Base-by-base conservation (phyloP, 2,888 invertebrate genomes). In the Litoditis marina region DNA sequence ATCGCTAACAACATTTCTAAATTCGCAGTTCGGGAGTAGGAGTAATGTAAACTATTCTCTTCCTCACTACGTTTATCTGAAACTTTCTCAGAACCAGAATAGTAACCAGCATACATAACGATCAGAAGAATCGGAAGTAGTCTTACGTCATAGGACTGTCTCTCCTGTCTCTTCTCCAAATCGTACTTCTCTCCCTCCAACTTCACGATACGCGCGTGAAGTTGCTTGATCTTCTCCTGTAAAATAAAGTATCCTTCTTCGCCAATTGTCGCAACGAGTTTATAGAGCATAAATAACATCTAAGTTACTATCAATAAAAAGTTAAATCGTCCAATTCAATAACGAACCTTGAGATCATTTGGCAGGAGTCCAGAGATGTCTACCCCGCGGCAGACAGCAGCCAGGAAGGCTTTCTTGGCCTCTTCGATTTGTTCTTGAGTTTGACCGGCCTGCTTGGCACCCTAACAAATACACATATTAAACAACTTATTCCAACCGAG, bases 161-260 rank as follows among this genome's bases (percentile, higher is more conserved):
- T 80, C 63, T 82, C 82, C 59, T 78, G 73, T 46, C 82, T 68
- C 72, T 82, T 83, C 74, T 82, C 82, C 67, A 82, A 67, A 60
- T 82, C 82, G 74, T 83, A 82, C 66, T 81, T 82, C 62, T 80
- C 80, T 32, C 75, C 79, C 67, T 82, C 82, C 46, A 82, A 72
- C 66, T 78, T 78, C 73, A 73, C 69, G 63, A 82, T 81, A 46
- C 78, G 74, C 28, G 71, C 60, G 62, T 82, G 81, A 49, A 83
- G 70, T 52, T 71, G 69, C 68, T 78, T 80, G 76, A 81, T 81
- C 69, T 75, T 77, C 25, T 78, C 80, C 66, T 68, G n/a, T n/a
- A n/a, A n/a, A n/a, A n/a, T n/a, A n/a, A n/a, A n/a, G n/a, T n/a
- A n/a, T 70, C n/a, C n/a, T n/a, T n/a, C n/a, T n/a, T n/a, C n/a